Conservation (phyloP, 2,888 invertebrate species). For the Hydraecia micacea region DNA sequence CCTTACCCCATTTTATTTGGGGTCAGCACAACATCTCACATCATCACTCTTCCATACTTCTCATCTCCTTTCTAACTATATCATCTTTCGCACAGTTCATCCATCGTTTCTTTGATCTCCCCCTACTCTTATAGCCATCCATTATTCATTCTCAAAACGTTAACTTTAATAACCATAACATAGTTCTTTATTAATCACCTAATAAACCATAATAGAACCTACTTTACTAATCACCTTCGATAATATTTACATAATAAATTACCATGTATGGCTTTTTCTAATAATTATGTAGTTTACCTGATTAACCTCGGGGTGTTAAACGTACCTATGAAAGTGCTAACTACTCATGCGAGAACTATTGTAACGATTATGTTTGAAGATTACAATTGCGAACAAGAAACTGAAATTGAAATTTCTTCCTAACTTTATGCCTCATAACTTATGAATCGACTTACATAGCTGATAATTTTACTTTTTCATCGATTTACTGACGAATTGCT, state of each 20-base stretch:
- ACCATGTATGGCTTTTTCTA: conserved; percentile 20
- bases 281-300: conserved; percentile 31
- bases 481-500: neutral
- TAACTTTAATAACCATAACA: neutral
- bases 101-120: no score
- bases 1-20: neutral
- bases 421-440: conserved; percentile 12
- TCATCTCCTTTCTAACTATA: neutral
- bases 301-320: conserved; percentile 9
- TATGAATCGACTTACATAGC: conserved; percentile 17
- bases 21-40: neutral
- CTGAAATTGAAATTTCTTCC: conserved; percentile 22
- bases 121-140: neutral
- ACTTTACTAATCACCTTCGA: neutral
- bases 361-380: conserved; percentile 28
- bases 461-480: conserved; percentile 1
- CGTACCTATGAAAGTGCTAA: conserved; percentile 28
- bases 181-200: neutral
- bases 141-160: neutral
- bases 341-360: conserved; percentile 38
- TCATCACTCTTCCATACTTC: neutral
- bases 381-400: conserved; percentile 44
- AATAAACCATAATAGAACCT: neutral
- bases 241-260: neutral
- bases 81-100: neutral